phyloP scores from a whole-genome alignment of 1,140 invertebrate genomes.

The Choristoneura fumiferana region DNA sequence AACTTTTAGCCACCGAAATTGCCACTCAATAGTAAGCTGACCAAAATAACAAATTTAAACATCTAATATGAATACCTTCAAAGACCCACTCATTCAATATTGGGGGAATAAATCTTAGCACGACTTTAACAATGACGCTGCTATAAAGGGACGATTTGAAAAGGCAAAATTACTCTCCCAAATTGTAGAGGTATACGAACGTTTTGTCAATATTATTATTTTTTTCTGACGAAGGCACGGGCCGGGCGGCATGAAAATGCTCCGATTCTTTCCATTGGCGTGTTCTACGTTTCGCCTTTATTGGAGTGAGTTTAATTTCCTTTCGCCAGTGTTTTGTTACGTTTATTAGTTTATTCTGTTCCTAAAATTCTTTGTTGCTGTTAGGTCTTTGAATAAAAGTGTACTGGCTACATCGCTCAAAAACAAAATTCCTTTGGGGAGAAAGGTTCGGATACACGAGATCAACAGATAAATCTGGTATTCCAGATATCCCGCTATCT shows the following conservation, averaged over 20 bases:
- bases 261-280: conserved; percentile 10
- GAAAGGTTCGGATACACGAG: no score
- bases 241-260: conserved; percentile 29
- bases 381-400: background rate
- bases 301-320: conserved; percentile 5
- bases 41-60: conserved; percentile 13
- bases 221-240: background rate
- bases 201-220: conserved; percentile 57
- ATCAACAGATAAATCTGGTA: no score
- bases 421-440: background rate
- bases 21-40: background rate
- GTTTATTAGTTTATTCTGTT: background rate
- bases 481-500: no score
- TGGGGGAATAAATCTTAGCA: conserved; percentile 30
- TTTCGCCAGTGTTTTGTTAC: background rate
- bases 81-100: conserved; percentile 33
- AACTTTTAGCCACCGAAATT: background rate
- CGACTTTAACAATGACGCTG: conserved; percentile 37
- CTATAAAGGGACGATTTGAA: conserved; percentile 34
- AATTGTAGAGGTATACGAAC: conserved; percentile 48
- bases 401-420: background rate
- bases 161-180: conserved; percentile 52
- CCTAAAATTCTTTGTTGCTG: background rate
- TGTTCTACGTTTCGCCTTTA: conserved; percentile 11
- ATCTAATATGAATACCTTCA: conserved; percentile 5